phyloP scores from a whole-genome alignment of 2,888 invertebrate genomes.

The Eurois occulta region DNA sequence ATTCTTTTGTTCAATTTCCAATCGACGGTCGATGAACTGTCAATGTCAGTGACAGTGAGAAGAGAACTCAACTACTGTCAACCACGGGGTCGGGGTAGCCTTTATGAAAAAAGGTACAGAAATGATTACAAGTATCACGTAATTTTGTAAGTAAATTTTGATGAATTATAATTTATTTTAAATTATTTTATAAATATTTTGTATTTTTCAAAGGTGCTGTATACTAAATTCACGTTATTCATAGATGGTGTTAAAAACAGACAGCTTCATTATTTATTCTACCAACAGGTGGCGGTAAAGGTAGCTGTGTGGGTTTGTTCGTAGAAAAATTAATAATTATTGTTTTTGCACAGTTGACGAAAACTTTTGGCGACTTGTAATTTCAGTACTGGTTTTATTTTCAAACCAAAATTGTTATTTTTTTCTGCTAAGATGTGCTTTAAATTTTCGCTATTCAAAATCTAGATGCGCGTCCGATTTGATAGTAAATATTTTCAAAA shows the following conservation, averaged over 20 bases:
- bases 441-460: too few species aligned
- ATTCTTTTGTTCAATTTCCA: conserved; percentile 63
- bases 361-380: neutral
- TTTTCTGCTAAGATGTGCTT: neutral
- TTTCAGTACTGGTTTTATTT: neutral
- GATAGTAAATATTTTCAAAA: neutral
- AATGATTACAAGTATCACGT: neutral
- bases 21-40: conserved; percentile 67
- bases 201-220: neutral
- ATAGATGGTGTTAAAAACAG: conserved; percentile 20
- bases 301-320: neutral
- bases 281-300: conserved; percentile 28
- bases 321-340: neutral
- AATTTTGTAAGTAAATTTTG: neutral
- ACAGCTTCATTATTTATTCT: neutral
- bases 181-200: neutral
- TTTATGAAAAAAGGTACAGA: neutral
- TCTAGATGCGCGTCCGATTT: neutral
- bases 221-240: neutral
- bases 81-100: neutral
- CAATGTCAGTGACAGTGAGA: conserved; percentile 50
- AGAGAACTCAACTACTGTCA: conserved; percentile 21
- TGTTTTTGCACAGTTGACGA: neutral
- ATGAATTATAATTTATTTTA: neutral
- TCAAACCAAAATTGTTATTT: neutral